A percentile compares a stretch with the other conserved stretches of the same genome.
These are phyloP conservation scores for Manduca sexta DNA, from an alignment of 1,140 invertebrate genomes.

Conservation along the genomic window DNA sequence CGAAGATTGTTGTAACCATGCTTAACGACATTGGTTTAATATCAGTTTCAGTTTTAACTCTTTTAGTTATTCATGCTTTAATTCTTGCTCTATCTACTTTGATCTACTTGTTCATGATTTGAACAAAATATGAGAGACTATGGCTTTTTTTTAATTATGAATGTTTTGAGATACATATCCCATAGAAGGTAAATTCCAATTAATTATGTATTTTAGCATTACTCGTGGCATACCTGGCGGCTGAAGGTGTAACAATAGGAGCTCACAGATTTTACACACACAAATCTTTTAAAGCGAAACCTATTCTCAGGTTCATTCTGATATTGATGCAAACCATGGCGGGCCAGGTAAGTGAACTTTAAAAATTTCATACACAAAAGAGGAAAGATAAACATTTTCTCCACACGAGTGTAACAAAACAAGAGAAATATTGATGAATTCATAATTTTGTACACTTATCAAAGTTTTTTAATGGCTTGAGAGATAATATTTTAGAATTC, in stretches of 20 bases:
- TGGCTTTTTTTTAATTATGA: no score
- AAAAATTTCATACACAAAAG: neutral
- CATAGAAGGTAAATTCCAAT: no score
- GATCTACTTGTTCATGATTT: no score
- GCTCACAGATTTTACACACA: slow-evolving; percentile 74
- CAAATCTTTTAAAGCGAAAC: slow-evolving; percentile 72
- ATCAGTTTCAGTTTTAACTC: no score
- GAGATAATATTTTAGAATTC: slow-evolving; percentile 43
- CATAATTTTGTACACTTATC: neutral
- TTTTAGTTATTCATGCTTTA: no score
- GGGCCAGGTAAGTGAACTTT: slow-evolving; percentile 65
- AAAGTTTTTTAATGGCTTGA: neutral
- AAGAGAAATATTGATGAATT: neutral
- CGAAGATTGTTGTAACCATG: no score
- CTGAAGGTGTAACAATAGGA: slow-evolving; percentile 70
- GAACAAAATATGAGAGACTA: no score
- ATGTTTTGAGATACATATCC: no score
- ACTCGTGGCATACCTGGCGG: slow-evolving; percentile 28
- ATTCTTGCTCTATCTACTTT: no score
- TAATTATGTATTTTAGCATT: slow-evolving; percentile 32
- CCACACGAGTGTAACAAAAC: neutral
- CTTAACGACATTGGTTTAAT: no score
- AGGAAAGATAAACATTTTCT: neutral
- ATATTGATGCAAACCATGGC: slow-evolving; percentile 69
- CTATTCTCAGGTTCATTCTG: slow-evolving; percentile 52